Base-by-base conservation (phyloP, 2,113 vertebrate species). In the Cochlearius cochlearius region DNA sequence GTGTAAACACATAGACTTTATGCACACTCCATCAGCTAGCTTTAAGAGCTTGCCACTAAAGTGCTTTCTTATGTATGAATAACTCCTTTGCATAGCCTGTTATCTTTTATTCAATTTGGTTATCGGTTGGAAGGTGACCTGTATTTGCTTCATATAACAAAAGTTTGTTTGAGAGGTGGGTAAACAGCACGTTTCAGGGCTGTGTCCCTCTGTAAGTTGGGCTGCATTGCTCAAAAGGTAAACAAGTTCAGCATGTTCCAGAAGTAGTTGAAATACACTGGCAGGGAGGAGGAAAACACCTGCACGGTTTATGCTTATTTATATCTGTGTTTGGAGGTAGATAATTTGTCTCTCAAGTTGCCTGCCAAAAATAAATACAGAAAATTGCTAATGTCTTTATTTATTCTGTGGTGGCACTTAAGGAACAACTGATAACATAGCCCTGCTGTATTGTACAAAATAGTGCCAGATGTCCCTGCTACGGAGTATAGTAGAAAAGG, bases 351-450 rank as follows among this genome's bases (percentile, higher is more conserved):
- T 89, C 52, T 74, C 80, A 81, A 82, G 41, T 67, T 91, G 47
- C 26, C n/a, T 94, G 58, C 80, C 89, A 84, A 92, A 97, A 96
- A 89, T 96, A 91, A 96, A 78, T 52, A 43, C n/a, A 75, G 56
- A 77, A 85, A 87, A 91, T 74, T 91, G 43, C 52, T 92, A 78
- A 92, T 91, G 32, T 66, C 62, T 93, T 76, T 90, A 74, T 93
- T 96, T 91, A 63, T 96, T 84, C 86, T 47, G 1, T 55, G 78
- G 30, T 69, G 49, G 8, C 43, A 56, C 49, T 82, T 82, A 56
- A 66, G 45, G 55, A 80, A 76, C 15, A 64, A 45, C 41, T 62
- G 72, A 18, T 63, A 85, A 38, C 52, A 30, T 21, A 91, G 12
- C n/a, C 36, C 60, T 63, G 30, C 74, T 92, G 5, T 59, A 22